phyloP scores from a whole-genome alignment of 2,888 invertebrate species.

The Habrosyne pyritoides region DNA sequence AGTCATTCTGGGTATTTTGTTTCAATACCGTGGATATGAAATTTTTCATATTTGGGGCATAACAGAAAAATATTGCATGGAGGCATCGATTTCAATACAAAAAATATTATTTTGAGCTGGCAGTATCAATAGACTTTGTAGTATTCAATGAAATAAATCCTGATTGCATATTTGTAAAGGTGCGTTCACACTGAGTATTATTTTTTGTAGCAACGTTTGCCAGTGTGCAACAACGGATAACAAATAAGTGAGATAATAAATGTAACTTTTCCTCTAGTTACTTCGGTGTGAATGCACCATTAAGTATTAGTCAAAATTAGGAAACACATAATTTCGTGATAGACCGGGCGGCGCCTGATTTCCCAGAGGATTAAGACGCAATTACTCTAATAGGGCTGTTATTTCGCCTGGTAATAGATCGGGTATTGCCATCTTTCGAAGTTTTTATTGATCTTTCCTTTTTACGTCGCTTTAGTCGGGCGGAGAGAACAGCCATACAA shows the following conservation, averaged over 20 bases:
- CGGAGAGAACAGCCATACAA: conserved; percentile 17
- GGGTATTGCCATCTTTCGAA: background rate
- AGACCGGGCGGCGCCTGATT: conserved; percentile 24
- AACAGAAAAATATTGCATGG: no score
- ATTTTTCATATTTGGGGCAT: background rate
- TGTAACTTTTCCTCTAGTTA: no score
- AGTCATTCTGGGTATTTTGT: background rate
- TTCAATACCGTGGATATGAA: background rate
- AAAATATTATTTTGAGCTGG: no score
- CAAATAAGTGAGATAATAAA: no score
- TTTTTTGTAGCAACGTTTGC: no score
- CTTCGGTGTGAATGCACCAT: no score
- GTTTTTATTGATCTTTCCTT: background rate
- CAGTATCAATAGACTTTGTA: no score
- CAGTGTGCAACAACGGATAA: no score
- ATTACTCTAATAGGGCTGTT: conserved; percentile 22
- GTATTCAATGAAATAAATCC: no score
- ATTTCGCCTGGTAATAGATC: background rate
- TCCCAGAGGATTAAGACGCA: conserved; percentile 29
- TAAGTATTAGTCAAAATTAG: background rate
- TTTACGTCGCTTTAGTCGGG: conserved; percentile 1
- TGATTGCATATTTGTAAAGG: no score
- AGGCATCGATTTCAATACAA: no score
- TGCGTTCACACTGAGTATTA: no score
- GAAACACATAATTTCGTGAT: conserved; percentile 19